Conservation (phyloP, 2,113 vertebrate genomes). For the Tretioscincus oriximinensis region DNA sequence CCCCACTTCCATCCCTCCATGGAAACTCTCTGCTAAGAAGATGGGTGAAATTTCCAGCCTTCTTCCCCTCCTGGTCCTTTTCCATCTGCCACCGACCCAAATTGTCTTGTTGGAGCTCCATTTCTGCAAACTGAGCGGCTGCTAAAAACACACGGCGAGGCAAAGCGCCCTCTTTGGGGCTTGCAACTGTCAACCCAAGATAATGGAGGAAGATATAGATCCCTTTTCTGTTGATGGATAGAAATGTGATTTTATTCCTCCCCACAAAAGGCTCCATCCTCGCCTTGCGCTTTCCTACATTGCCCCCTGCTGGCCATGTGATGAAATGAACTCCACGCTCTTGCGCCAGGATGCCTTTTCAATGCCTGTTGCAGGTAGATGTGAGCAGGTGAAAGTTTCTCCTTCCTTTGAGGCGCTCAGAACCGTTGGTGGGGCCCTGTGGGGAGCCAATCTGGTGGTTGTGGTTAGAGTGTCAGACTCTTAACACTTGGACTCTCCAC, state of each 20-base stretch:
- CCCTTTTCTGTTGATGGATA: not conserved
- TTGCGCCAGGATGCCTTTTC: not conserved
- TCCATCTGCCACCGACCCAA: too few species aligned
- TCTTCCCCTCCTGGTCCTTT: too few species aligned
- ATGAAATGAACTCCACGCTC: not conserved
- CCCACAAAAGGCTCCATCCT: not conserved
- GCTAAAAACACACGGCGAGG: not conserved
- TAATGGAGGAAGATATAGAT: not conserved
- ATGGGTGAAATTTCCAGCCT: too few species aligned
- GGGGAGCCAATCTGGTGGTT: too few species aligned
- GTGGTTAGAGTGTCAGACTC: too few species aligned
- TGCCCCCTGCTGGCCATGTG: slow-evolving; percentile 57
- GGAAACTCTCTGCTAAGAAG: too few species aligned
- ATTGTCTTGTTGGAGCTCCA: too few species aligned
- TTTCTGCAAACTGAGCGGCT: not conserved
- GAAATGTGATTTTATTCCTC: too few species aligned
- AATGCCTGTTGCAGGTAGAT: not conserved
- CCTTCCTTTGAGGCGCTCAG: not conserved
- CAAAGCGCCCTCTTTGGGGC: not conserved
- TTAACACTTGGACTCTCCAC: too few species aligned
- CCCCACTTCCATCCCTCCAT: too few species aligned
- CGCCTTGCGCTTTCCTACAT: slow-evolving; percentile 54
- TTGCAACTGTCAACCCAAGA: not conserved
- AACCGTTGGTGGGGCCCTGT: not conserved
- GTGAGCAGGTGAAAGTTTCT: too few species aligned